Conservation (phyloP, 2,797 vertebrate species). For the Etheostoma nigrum region DNA sequence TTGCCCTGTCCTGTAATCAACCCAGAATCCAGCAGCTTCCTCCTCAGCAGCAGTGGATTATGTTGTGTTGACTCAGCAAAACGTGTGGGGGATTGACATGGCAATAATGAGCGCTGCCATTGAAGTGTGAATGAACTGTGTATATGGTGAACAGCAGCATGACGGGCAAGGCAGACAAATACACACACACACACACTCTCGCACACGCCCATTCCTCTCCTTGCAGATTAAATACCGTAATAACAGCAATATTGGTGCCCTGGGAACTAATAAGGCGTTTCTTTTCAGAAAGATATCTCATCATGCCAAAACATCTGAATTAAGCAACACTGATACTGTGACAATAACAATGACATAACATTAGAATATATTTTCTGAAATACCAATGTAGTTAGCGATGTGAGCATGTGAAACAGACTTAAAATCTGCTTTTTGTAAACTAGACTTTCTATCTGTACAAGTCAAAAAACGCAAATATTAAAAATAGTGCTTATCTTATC, state of each 20-base stretch:
- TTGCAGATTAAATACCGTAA: conserved; percentile 58
- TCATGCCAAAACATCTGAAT: not conserved
- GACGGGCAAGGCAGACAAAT: not conserved
- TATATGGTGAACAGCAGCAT: conserved; percentile 29
- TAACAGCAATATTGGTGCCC: conserved; percentile 40
- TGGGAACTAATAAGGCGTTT: not conserved
- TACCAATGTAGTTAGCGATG: too few relatives aligned
- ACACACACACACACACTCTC: not conserved
- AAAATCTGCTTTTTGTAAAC: too few relatives aligned
- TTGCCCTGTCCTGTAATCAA: conserved; percentile 47
- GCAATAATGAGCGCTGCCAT: conserved; percentile 28
- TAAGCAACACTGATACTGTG: not conserved
- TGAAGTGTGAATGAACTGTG: conserved; percentile 56
- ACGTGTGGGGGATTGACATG: conserved; percentile 22
- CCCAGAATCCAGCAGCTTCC: conserved; percentile 40
- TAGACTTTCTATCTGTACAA: too few relatives aligned
- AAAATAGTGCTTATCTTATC: too few relatives aligned
- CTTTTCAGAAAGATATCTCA: not conserved
- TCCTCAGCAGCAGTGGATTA: conserved; percentile 46
- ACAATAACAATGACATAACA: not conserved
- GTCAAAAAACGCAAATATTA: too few relatives aligned
- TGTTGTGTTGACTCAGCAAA: conserved; percentile 63
- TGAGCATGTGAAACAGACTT: too few relatives aligned
- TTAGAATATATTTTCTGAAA: not conserved
- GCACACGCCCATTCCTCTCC: conserved; percentile 7